phyloP scores from a whole-genome alignment of 2,888 invertebrate species.

The Tetragonisca angustula region DNA sequence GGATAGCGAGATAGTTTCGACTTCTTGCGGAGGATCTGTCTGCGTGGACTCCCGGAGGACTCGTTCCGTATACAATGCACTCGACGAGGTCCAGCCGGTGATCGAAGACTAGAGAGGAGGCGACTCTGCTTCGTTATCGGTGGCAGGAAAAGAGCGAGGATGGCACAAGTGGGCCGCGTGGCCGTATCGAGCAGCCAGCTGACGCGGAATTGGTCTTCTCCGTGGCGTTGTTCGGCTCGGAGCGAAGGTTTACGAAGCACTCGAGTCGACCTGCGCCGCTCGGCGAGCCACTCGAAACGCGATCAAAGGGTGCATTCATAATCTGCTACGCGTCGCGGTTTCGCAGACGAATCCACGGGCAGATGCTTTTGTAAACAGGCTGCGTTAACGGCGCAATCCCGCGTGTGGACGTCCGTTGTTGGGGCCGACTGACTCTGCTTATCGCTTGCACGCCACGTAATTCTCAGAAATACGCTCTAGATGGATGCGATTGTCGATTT shows the following conservation, averaged over 20 bases:
- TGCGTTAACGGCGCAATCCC: slow-evolving; percentile 33
- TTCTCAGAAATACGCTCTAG: too few relatives aligned
- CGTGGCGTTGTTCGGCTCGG: slow-evolving; percentile 37
- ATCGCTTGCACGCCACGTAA: background rate
- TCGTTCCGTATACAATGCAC: slow-evolving; percentile 45
- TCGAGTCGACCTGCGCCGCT: slow-evolving; percentile 40
- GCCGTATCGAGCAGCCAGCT: slow-evolving; percentile 1
- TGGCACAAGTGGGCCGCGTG: slow-evolving; percentile 41
- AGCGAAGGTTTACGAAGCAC: slow-evolving; percentile 62
- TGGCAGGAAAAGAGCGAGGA: slow-evolving; percentile 36
- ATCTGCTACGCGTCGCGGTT: slow-evolving; percentile 65
- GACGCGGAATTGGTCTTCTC: slow-evolving; percentile 53
- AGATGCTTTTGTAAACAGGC: slow-evolving; percentile 56
- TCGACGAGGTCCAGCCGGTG: slow-evolving; percentile 20
- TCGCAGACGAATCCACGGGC: slow-evolving; percentile 26
- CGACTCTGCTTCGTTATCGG: slow-evolving; percentile 44
- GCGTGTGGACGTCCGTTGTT: slow-evolving; percentile 2
- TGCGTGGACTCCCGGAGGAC: slow-evolving; percentile 22
- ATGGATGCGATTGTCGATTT: too few relatives aligned
- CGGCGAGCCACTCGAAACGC: slow-evolving; percentile 56
- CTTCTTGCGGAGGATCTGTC: slow-evolving; percentile 5
- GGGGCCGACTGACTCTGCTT: slow-evolving; percentile 8
- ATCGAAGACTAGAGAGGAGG: slow-evolving; percentile 43
- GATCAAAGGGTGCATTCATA: slow-evolving; percentile 70
- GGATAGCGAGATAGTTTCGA: slow-evolving; percentile 4